Conservation (phyloP, 2,888 invertebrate species). For the Malthinus seriepunctatus region DNA sequence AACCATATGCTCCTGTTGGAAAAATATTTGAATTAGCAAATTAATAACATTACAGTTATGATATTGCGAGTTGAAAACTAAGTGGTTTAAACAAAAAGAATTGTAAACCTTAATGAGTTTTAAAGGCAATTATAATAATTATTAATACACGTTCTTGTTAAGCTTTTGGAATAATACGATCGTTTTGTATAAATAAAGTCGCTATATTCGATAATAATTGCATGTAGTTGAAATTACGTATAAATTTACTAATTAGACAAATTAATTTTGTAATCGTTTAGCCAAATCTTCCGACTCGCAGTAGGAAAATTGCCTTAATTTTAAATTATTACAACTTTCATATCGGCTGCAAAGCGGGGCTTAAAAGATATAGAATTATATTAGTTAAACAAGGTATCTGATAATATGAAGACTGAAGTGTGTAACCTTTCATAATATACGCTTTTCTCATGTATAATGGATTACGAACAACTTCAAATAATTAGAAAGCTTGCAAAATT, state of each 20-base stretch:
- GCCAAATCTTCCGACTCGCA: constrained; percentile 3
- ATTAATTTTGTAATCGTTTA: constrained; percentile 12
- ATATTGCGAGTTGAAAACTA: too few relatives aligned
- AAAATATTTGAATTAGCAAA: constrained; percentile 10
- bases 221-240: background rate
- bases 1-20: background rate
- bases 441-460: constrained; percentile 17
- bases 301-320: constrained; percentile 16
- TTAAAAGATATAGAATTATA: constrained; percentile 13
- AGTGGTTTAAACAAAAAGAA: too few relatives aligned
- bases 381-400: constrained; percentile 17
- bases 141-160: too few relatives aligned
- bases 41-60: background rate
- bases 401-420: constrained; percentile 26
- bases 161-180: too few relatives aligned
- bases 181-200: too few relatives aligned
- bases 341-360: constrained; percentile 15
- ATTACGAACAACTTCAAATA: constrained; percentile 23
- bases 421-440: constrained; percentile 14
- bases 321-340: constrained; percentile 10
- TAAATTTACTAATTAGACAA: background rate
- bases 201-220: too few relatives aligned
- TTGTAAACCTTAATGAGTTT: too few relatives aligned
- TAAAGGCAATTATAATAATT: too few relatives aligned
- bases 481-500: constrained; percentile 21